phyloP scores from a whole-genome alignment of 2,888 invertebrate species.

The Dicranocentrus wangi region DNA sequence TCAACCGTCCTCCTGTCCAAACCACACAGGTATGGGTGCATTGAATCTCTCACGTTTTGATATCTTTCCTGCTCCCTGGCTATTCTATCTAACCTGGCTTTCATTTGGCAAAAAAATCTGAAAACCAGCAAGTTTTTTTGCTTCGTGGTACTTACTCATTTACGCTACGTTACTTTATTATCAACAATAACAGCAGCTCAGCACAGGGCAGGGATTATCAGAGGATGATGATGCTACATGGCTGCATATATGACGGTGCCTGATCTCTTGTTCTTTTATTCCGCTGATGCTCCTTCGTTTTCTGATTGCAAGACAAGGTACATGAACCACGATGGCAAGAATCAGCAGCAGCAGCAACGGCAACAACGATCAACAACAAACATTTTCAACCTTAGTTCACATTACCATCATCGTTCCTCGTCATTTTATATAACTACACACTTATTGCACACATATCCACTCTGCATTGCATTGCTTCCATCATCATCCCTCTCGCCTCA shows the following conservation, averaged over 20 bases:
- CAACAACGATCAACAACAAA: too few relatives aligned
- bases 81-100: not conserved
- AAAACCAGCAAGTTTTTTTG: not conserved
- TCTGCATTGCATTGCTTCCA: not conserved
- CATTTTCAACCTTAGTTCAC: conserved; percentile 21
- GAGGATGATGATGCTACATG: not conserved
- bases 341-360: conserved; percentile 3
- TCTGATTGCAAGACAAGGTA: too few relatives aligned
- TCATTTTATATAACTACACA: too few relatives aligned
- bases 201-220: not conserved
- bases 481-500: not conserved
- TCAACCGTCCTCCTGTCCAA: conserved; percentile 15
- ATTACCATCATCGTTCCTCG: conserved; percentile 3
- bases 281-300: too few relatives aligned
- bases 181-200: conserved; percentile 6
- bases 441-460: too few relatives aligned
- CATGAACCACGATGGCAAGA: conserved; percentile 13
- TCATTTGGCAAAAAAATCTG: conserved; percentile 29
- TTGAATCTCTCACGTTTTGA: conserved; percentile 12
- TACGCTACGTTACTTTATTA: not conserved
- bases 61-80: not conserved
- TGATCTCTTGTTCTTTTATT: conserved; percentile 21
- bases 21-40: conserved; percentile 28
- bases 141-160: too few relatives aligned
- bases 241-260: not conserved